Evolutionary conservation across 2,797 vertebrate genomes (phyloP), one percentile per base, ranked within the genome.

Genomic region (Gadopsis bispinosus): DNA sequence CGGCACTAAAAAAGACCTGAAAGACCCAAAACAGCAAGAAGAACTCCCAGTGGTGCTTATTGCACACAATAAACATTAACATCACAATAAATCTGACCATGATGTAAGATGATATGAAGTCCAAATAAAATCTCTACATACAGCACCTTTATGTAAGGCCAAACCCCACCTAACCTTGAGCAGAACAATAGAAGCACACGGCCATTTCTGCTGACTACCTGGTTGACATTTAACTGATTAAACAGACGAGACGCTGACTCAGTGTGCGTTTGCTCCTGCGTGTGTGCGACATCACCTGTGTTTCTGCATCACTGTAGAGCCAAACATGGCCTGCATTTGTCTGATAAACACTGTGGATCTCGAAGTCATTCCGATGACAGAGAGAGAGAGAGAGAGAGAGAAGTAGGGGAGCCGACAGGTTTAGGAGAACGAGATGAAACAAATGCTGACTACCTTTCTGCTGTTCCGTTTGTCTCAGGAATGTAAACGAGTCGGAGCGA

Each of bases 401-500:
- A 31, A 55, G 55, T 45, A 41, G 54, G 13, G 55, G 69, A 66
- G 60, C 39, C 26, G 73, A 47, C 68, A 54, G 65, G 66, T 73
- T 72, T 47, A 45, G 54, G 73, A 69, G 75, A 61, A 64, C 60
- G 72, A 75, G 39, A 33, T 53, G 61, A 56, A 73, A 76, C 73
- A 85, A 83, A 83, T 8, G 62, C 64, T 3, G 63, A 35, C 68
- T 66, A 35, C 71, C 66, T 73, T 81, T 88, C 71, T 82, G 53
- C 83, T 75, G 84, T 90, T 91, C 83, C 74, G 87, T 91, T 92
- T 90, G 83, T 82, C 37, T 76, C 80, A 77, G 91, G 90, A 94
- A 94, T 93, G 92, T 91, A 92, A 93, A 93, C 91, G 9, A 76
- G 91, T 87, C 47, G 5, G 59, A 77, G 89, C 89, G 54, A 73